A percentile compares a stretch with the other conserved stretches of the same genome.
Conservation (phyloP, 2,888 invertebrate species). For the Pollenia angustigena region DNA sequence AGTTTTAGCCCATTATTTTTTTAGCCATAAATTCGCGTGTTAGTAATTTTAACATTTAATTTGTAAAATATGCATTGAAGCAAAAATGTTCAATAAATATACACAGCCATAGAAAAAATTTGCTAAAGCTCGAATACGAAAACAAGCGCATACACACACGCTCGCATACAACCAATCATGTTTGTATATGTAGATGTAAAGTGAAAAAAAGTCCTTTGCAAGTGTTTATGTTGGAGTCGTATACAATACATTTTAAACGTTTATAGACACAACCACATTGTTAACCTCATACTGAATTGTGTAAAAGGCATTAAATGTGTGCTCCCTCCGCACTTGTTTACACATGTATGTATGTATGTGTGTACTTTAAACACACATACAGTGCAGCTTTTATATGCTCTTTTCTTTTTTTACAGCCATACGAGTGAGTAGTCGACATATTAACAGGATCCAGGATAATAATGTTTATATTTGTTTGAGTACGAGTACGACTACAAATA, state of each 20-base stretch:
- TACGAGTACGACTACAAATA: not conserved
- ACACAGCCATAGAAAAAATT: conserved; percentile 52
- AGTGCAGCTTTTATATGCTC: conserved; percentile 53
- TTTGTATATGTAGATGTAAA: conserved; percentile 1
- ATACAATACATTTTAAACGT: conserved; percentile 66
- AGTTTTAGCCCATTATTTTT: conserved; percentile 60
- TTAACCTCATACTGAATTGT: conserved; percentile 68
- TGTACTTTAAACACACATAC: conserved; percentile 6
- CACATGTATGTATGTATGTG: conserved; percentile 11
- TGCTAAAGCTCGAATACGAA: conserved; percentile 20
- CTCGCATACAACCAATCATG: not conserved
- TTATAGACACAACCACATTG: conserved; percentile 72
- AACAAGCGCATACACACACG: conserved; percentile 25
- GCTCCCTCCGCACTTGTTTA: not conserved
- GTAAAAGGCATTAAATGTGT: conserved; percentile 57
- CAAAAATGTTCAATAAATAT: conserved; percentile 77
- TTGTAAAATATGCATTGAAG: conserved; percentile 76
- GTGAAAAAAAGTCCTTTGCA: conserved; percentile 27
- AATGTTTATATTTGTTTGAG: conserved; percentile 40
- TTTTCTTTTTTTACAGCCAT: conserved; percentile 53
- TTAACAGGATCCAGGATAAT: conserved; percentile 51
- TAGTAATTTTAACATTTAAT: conserved; percentile 75
- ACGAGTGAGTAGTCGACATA: conserved; percentile 50
- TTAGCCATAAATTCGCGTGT: conserved; percentile 75
- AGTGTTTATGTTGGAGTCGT: conserved; percentile 22